Evolutionary conservation across 2,888 invertebrate species (phyloP).

Genomic region (Hirtodrosophila histrioides): DNA sequence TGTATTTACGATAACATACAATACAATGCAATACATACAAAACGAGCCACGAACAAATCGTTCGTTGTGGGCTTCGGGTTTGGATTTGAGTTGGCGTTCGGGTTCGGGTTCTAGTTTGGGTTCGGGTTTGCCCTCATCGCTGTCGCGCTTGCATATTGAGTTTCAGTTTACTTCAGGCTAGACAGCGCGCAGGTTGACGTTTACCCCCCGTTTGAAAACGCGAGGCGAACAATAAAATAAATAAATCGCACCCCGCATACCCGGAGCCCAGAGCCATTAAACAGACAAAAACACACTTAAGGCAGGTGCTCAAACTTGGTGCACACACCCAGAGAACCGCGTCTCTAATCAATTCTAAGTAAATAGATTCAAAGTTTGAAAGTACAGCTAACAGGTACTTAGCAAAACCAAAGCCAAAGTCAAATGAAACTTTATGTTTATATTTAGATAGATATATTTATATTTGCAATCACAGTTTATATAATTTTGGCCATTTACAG

Average conservation of each 20-base stretch:
- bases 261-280: constrained; percentile 7
- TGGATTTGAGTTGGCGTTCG: neutral
- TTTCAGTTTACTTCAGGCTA: constrained; percentile 77
- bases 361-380: constrained; percentile 75
- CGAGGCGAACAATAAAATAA: constrained; percentile 31
- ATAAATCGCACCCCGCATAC: constrained; percentile 20
- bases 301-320: constrained; percentile 42
- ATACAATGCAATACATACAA: constrained; percentile 3
- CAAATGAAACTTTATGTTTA: constrained; percentile 10
- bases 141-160: constrained; percentile 50
- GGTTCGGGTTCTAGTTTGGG: constrained; percentile 30
- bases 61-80: constrained; percentile 26
- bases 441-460: constrained; percentile 1
- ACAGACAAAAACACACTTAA: constrained; percentile 28
- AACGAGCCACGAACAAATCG: constrained; percentile 10
- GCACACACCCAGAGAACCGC: constrained; percentile 13
- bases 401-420: neutral
- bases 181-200: constrained; percentile 58
- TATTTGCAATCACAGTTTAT: neutral
- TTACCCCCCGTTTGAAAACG: constrained; percentile 10
- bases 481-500: constrained; percentile 18
- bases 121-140: constrained; percentile 55
- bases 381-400: constrained; percentile 50
- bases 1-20: constrained; percentile 19
- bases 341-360: constrained; percentile 65